Percentiles rank a stretch among this genome's conserved stretches.
phyloP scores from a whole-genome alignment of 2,113 vertebrate genomes.

The Apeltes quadracus region DNA sequence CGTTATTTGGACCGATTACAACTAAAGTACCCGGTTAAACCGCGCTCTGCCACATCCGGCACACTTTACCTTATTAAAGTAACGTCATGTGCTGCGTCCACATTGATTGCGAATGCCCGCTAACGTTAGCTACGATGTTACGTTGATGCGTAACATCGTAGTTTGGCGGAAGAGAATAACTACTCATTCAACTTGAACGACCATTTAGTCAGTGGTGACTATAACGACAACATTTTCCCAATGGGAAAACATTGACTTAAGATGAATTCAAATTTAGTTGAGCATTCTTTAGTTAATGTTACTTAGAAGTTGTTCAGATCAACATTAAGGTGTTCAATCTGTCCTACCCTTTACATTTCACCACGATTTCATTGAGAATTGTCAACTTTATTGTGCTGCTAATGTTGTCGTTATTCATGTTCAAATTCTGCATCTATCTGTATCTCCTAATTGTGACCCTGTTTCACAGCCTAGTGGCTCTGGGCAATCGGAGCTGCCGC shows the following conservation, averaged over 20 bases:
- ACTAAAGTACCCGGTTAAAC: background rate
- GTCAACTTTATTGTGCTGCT: background rate
- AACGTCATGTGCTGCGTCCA: too few species aligned
- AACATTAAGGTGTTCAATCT: background rate
- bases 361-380: background rate
- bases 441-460: background rate
- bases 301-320: background rate
- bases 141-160: conserved; percentile 48
- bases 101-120: background rate
- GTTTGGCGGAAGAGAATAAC: conserved; percentile 2
- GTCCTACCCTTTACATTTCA: background rate
- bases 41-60: background rate
- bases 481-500: background rate
- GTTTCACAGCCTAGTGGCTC: background rate
- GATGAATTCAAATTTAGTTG: background rate
- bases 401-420: background rate
- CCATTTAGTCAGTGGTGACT: background rate
- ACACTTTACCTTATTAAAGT: background rate
- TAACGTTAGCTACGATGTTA: conserved; percentile 33
- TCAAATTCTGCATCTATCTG: background rate
- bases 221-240: background rate
- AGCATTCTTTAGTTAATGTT: background rate
- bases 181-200: background rate
- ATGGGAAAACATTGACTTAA: background rate
- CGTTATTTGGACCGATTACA: background rate